Evolutionary conservation across 2,888 invertebrate species (phyloP), one percentile per base, ranked within the genome.

Genomic region (Zygogramma bicolorata): DNA sequence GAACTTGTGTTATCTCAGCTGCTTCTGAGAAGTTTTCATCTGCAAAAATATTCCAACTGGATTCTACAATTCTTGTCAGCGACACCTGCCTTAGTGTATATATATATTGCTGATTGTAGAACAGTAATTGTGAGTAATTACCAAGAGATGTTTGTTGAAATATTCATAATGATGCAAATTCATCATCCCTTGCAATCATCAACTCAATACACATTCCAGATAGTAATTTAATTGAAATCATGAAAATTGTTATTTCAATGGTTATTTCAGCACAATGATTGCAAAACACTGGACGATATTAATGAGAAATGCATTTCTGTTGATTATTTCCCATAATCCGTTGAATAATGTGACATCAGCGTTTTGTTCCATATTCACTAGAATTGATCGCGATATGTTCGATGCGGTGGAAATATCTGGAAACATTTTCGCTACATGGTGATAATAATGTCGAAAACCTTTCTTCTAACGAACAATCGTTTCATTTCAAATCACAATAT

Each of bases 151-250:
- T 27, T 13, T 6, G 13, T 25, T 25, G n/a, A 5, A 25, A n/a
- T 53, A 53, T 27, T 13, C 53, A 53, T 53, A 53, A 53, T 53
- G 25, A 53, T n/a, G 18, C 53, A 53, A 53, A 53, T 53, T 53
- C 53, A 53, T 53, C 53, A 53, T 53, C 27, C 27, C n/a, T 15
- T 53, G 5, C 15, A 53, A 53, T 53, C 27, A 53, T 53, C 53
- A 25, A 13, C 27, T 25, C 27, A 25, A 53, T 25, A 53, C 53
- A n/a, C 22, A 25, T 53, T 27, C n/a, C 53, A 53, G 53, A 53
- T 22, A 53, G 53, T 53, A 53, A 53, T 53, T 27, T 22, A 53
- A 53, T 53, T 27, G 27, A 53, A 53, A 25, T 25, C 25, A n/a
- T 27, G 25, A 25, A 25, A 27, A 53, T 53, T 53, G 22, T 27